Evolutionary conservation across 1,140 invertebrate genomes (phyloP).

Genomic region (Monomorium pharaonis): DNA sequence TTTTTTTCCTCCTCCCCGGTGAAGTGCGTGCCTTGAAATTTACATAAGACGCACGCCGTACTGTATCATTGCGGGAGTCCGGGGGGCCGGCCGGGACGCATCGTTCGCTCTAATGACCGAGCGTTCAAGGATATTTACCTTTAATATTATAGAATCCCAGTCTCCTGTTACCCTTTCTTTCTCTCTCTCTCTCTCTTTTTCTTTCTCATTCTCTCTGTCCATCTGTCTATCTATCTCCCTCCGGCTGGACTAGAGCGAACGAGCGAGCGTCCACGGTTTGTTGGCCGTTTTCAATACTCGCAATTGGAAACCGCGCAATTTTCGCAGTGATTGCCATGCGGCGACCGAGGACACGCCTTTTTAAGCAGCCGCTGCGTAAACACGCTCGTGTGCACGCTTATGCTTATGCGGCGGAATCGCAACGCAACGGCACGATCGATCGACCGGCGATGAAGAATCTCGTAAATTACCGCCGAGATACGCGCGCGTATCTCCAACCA

Average conservation of each 20-base stretch:
- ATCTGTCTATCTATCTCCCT: no score
- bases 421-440: constrained; percentile 31
- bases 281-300: constrained; percentile 66
- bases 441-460: constrained; percentile 29
- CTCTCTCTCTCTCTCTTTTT: background rate
- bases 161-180: background rate
- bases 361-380: constrained; percentile 54
- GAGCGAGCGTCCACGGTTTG: constrained; percentile 59
- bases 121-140: constrained; percentile 82
- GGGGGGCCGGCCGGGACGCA: constrained; percentile 68
- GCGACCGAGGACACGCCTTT: constrained; percentile 53
- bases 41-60: constrained; percentile 79
- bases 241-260: constrained; percentile 1
- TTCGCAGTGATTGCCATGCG: constrained; percentile 58
- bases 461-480: constrained; percentile 44
- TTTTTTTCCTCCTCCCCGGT: constrained; percentile 74
- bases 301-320: constrained; percentile 70
- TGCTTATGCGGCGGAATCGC: constrained; percentile 35
- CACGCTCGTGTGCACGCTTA: constrained; percentile 51
- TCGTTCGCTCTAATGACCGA: constrained; percentile 82
- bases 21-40: constrained; percentile 80
- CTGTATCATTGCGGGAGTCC: constrained; percentile 75
- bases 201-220: background rate
- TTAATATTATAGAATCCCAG: constrained; percentile 80
- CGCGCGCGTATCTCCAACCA: background rate